These are phyloP conservation scores for Uloborus diversus DNA, from an alignment of 1,140 invertebrate genomes.

Conservation along the genomic window DNA sequence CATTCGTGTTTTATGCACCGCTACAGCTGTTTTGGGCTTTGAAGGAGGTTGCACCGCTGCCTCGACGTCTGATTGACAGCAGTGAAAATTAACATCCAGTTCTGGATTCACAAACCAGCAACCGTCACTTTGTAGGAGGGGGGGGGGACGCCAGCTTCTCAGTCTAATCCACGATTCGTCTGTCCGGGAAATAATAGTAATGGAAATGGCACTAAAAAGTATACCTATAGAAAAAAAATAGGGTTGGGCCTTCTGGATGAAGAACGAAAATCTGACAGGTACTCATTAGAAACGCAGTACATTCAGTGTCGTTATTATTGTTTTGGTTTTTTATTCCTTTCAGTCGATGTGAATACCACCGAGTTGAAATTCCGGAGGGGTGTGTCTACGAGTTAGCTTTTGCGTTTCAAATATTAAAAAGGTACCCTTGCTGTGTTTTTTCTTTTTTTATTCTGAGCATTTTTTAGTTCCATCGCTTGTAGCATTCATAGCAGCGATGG, in stretches of 20 bases:
- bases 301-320: conserved; percentile 29
- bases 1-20: conserved; percentile 32
- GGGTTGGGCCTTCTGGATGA: neutral
- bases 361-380: conserved; percentile 1
- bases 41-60: conserved; percentile 16
- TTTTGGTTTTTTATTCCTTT: neutral
- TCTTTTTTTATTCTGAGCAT: neutral
- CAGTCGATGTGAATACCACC: neutral
- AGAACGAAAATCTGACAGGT: conserved; percentile 44
- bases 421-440: conserved; percentile 10
- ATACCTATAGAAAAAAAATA: conserved; percentile 26
- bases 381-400: conserved; percentile 48
- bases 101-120: conserved; percentile 49
- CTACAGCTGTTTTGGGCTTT: conserved; percentile 44
- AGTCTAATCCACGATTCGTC: conserved; percentile 48
- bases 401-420: conserved; percentile 41
- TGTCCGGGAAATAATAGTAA: conserved; percentile 51
- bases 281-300: conserved; percentile 47
- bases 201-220: conserved; percentile 33
- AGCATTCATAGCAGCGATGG: too few species aligned
- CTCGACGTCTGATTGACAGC: conserved; percentile 48
- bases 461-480: neutral
- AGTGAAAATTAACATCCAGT: conserved; percentile 53
- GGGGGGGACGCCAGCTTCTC: neutral
- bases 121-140: conserved; percentile 39